These are phyloP conservation scores for Lophura nycthemera DNA, from an alignment of 2,113 vertebrate genomes.

Conservation along the genomic window DNA sequence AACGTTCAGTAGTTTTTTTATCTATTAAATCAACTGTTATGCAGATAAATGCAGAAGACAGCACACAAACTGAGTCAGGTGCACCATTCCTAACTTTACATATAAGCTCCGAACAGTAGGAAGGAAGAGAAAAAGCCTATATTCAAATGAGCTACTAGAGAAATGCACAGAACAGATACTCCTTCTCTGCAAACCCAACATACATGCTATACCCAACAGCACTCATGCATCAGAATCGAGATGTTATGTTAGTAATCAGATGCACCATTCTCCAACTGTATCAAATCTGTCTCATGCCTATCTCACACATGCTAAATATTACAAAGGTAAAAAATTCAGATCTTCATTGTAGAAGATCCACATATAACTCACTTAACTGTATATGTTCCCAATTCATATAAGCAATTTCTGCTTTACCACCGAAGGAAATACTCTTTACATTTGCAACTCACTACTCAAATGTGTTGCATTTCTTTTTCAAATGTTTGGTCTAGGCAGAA, in stretches of 20 bases:
- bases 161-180: background rate
- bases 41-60: background rate
- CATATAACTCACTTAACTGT: background rate
- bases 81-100: background rate
- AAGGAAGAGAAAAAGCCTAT: background rate
- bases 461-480: background rate
- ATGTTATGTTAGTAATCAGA: background rate
- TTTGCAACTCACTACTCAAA: background rate
- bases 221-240: background rate
- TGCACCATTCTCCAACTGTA: fast-evolving
- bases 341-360: background rate
- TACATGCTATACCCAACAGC: fast-evolving
- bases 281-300: background rate
- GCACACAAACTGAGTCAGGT: background rate
- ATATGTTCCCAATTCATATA: background rate
- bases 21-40: background rate
- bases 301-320: background rate
- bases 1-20: background rate
- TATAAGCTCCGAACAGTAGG: background rate
- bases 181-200: background rate
- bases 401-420: background rate
- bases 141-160: background rate
- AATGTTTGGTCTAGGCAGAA: background rate
- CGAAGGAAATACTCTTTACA: background rate
- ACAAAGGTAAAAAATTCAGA: background rate